Base-by-base conservation (phyloP, 2,888 invertebrate species). In the Pomacea canaliculata region DNA sequence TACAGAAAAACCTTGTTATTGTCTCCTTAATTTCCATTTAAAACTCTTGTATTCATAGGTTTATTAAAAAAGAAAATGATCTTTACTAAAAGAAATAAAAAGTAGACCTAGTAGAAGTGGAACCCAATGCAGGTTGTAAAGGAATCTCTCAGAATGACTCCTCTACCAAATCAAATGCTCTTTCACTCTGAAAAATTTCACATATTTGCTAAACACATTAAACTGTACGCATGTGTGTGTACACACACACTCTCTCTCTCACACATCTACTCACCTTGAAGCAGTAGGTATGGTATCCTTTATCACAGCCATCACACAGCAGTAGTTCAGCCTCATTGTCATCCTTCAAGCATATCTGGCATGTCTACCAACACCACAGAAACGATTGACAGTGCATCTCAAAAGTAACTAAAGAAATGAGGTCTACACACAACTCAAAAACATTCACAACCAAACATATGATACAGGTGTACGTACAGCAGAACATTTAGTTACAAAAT, bases 201-300 rank as follows among this genome's bases (percentile, higher is more conserved):
- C 4, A 37, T 5, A 37, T 37, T 37, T 37, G 37, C 37, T 37
- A 37, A 37, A 70, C 51, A 70, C 70, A 70, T 16, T 27, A 37
- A 48, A 12, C 4, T 56, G 3, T 7, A 56, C 8, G 16, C 51
- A 56, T 56, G 51, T 16, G 16, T 56, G 51, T 16, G 16, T 7
- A 16, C 51, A 56, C 37, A 37, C 37, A 37, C 37, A 37, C 37
- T 5, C 37, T 5, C 37, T 5, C 37, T 37, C 5, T 3, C 37
- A 37, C 37, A 37, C 37, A 37, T 5, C 37, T 1, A 67, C 75
- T 72, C 79, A 91, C 91, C 92, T 96, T 97, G 93, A 99, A 98
- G 92, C 99, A 99, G 91, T 98, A 98, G 70, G 97, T 98, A 92
- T 99, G 99, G 92, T 98, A 98, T 72, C 98, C 99, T 91, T 97